phyloP scores from a whole-genome alignment of 2,113 vertebrate species.

The Condylura cristata region DNA sequence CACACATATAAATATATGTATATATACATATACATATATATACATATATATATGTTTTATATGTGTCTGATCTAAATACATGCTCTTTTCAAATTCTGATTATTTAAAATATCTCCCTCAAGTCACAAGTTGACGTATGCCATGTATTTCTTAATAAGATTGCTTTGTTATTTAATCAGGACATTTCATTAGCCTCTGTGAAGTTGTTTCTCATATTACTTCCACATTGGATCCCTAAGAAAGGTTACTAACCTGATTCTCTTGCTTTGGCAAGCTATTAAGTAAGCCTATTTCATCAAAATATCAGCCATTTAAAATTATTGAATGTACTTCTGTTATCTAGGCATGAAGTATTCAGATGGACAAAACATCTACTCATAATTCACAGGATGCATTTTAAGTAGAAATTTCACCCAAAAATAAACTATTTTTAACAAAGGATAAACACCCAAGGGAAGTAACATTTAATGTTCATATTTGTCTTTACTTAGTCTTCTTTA shows the following conservation, averaged over 20 bases:
- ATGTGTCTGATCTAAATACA: conserved; percentile 37
- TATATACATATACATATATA: neutral
- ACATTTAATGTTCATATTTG: neutral
- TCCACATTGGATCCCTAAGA: neutral
- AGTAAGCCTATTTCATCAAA: conserved; percentile 10
- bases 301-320: neutral
- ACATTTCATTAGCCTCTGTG: neutral
- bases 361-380: neutral
- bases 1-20: too few relatives aligned
- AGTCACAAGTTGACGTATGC: neutral
- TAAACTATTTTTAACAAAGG: neutral
- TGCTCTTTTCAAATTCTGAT: conserved; percentile 18
- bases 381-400: neutral
- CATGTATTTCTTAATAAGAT: neutral
- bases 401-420: neutral
- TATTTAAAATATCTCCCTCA: conserved; percentile 29
- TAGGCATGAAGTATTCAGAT: neutral
- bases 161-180: neutral
- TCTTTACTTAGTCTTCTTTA: neutral
- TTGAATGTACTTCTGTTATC: neutral
- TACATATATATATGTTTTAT: neutral
- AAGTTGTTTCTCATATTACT: neutral
- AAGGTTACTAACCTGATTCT: neutral
- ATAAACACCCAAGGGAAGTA: neutral
- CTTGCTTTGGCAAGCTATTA: neutral